These are phyloP conservation scores for Xylophagus ater DNA, from an alignment of 2,888 invertebrate genomes.

Conservation along the genomic window DNA sequence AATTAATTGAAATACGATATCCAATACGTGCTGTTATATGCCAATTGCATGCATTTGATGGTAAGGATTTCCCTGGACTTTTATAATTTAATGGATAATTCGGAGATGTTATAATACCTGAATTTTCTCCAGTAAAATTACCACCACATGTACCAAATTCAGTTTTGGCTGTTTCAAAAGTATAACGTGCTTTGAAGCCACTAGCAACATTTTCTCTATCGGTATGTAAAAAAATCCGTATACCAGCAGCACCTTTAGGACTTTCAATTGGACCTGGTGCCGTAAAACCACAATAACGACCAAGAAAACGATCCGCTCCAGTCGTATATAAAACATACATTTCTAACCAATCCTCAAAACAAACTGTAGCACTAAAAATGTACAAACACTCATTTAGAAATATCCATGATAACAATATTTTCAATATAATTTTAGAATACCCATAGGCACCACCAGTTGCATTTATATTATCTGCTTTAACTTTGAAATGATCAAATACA, in stretches of 20 bases:
- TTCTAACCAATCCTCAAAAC: conserved; percentile 90
- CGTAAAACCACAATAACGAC: conserved; percentile 82
- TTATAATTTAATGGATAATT: conserved; percentile 86
- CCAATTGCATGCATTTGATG: conserved; percentile 94
- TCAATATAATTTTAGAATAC: conserved; percentile 33
- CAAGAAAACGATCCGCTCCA: conserved; percentile 70
- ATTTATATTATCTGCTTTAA: conserved; percentile 70
- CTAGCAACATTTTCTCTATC: conserved; percentile 79
- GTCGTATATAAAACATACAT: conserved; percentile 82
- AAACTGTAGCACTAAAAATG: conserved; percentile 52
- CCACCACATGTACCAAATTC: conserved; percentile 89
- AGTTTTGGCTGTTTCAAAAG: conserved; percentile 80
- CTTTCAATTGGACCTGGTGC: conserved; percentile 94
- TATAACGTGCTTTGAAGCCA: conserved; percentile 92
- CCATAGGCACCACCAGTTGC: conserved; percentile 64
- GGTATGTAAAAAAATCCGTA: conserved; percentile 81
- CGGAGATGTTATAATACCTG: conserved; percentile 77
- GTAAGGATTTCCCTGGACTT: conserved; percentile 63
- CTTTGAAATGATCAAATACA: conserved; percentile 85
- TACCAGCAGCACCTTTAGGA: conserved; percentile 73
- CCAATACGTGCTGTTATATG: conserved; percentile 78
- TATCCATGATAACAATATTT: background rate
- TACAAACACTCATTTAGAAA: background rate
- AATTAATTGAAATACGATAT: conserved; percentile 81
- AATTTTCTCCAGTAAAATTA: conserved; percentile 75